Evolutionary conservation across 2,888 invertebrate genomes (phyloP), one percentile per base, ranked within the genome.

Genomic region (Lithophane ornitopus): DNA sequence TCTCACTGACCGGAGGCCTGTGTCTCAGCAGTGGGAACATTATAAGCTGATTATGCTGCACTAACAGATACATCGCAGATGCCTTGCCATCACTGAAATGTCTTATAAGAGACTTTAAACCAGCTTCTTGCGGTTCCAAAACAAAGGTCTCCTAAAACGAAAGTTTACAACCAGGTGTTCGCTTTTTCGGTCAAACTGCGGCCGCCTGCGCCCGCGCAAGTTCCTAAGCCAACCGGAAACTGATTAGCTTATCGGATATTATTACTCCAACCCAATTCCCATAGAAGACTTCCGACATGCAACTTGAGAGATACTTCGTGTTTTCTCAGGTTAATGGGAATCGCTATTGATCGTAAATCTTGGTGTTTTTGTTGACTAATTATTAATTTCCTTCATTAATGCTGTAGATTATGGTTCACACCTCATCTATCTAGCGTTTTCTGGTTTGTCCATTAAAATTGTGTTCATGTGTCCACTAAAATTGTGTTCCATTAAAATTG

Each of bases 261-360:
- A 74, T 81, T 74, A 82, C 74, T 49, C 22, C 52, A 78, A 82
- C 82, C 82, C 19, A 82, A 62, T 82, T 82, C 82, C 74, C 82
- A 82, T 72, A 14, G 28, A 19, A 54, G 34, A 70, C 82, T 82
- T 82, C 82, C 79, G 79, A 82, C 81, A 46, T 71, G 71, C 65
- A 66, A 74, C 74, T 58, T 19, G 26, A 19, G 9, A 68, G 58
- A 14, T 52, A 49, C 26, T 59, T 49, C 12, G 8, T 19, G 8
- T 19, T 59, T 66, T 74, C 46, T 6, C 69, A 82, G 63, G 19
- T 62, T 78, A 58, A 62, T 78, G 19, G 67, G 52, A 74, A 74
- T 34, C n/a, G 12, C 61, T 26, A 74, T 74, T 66, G 65, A 74
- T 78, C 78, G 79, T 79, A 52, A 71, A 82, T 78, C 70, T 71